Conservation (phyloP, 2,888 invertebrate species). For the Stratiomys singularior region DNA sequence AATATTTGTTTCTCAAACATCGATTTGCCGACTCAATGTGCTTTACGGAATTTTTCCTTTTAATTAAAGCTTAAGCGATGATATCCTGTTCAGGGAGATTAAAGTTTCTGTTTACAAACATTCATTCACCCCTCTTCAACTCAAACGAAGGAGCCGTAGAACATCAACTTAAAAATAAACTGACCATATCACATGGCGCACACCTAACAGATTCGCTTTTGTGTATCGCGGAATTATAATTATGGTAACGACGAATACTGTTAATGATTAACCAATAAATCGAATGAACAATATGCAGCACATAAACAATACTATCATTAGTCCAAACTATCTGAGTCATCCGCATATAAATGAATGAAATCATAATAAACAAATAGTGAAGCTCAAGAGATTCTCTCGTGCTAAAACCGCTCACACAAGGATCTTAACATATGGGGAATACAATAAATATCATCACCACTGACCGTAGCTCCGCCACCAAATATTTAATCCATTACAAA, state of each 20-base stretch:
- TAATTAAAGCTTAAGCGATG: too few relatives aligned
- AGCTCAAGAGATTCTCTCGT: background rate
- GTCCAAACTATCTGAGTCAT: background rate
- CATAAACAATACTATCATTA: slow-evolving; percentile 1
- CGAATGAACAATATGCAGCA: background rate
- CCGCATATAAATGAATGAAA: background rate
- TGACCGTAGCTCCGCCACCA: slow-evolving; percentile 46
- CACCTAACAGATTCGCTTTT: background rate
- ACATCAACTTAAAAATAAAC: slow-evolving; percentile 30
- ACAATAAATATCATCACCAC: background rate
- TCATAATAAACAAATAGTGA: slow-evolving; percentile 15
- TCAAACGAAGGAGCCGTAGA: slow-evolving; percentile 1
- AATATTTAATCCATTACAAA: slow-evolving; percentile 38
- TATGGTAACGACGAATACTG: background rate
- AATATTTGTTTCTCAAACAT: too few relatives aligned
- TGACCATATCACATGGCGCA: slow-evolving; percentile 17
- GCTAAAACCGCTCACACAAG: too few relatives aligned
- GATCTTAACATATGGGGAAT: background rate
- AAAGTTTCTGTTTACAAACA: slow-evolving; percentile 3
- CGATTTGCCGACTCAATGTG: too few relatives aligned
- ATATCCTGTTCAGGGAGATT: too few relatives aligned
- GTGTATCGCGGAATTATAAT: background rate
- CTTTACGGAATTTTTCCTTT: too few relatives aligned
- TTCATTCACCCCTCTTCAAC: background rate
- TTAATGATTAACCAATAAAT: background rate